Evolutionary conservation across 2,797 vertebrate species (phyloP), one percentile per base, ranked within the genome.

Genomic region (Cynodonichthys magdalenae): DNA sequence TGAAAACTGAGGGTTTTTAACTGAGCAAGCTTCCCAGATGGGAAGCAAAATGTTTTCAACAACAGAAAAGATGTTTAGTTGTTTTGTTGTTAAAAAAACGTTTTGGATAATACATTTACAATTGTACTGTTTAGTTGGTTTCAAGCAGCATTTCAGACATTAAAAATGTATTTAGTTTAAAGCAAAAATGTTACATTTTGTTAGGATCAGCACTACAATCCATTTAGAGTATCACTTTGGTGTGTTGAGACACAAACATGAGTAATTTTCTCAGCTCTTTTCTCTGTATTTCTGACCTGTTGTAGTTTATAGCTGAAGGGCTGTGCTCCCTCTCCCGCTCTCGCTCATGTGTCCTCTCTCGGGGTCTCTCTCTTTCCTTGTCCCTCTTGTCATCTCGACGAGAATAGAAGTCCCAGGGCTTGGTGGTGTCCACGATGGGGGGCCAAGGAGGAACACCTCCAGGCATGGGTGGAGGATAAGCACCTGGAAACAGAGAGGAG

Each of bases 371-470:
- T 59, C 93, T 71, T 1, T 94, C 93, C 50, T 92, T 93, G 2
- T 94, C 93, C 41, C 93, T 72, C 79, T 94, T 93, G 45, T 94
- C 93, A 0, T 94, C 93, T 18, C 93, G 81, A n/a, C 93, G 90
- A 1, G 91, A 31, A 66, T 94, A 94, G 64, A 92, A 94, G 0
- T 94, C 93, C 93, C 93, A 93, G 15, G 82, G 77, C 65, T 94
- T 94, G 5, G 92, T 59, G 79, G 89, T 92, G 52, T 94, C 93
- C 73, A 94, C 91, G 71, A 94, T 80, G 3, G 87, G 81, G 2
- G 93, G 85, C 93, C 93, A 94, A 27, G 87, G 89, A 51, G 87
- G 88, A 19, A 92, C 91, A 10, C 86, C 79, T 56, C 91, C 92
- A 18, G 83, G 56, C 78, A 94, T 83, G 42, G 92, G 92, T 18